These are phyloP conservation scores for Caerostris extrusa DNA, from an alignment of 1,140 invertebrate genomes.

Conservation along the genomic window DNA sequence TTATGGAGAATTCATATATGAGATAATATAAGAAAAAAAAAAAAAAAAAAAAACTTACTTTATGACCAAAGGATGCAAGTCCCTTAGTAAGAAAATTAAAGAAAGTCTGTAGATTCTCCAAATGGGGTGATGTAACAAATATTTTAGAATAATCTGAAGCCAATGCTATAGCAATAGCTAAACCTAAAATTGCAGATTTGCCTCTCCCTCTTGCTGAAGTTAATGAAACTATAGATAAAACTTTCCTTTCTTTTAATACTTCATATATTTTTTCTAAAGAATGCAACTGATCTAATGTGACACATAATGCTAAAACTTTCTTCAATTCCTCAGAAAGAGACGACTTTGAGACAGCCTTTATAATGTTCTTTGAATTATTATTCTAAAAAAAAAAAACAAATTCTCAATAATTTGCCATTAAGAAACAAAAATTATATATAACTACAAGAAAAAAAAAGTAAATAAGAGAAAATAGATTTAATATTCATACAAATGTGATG, in stretches of 20 bases:
- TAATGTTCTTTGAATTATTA: not conserved
- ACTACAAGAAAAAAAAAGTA: too few species aligned
- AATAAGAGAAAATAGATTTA: too few species aligned
- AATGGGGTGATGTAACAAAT: conserved; percentile 98
- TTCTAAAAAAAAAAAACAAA: not conserved
- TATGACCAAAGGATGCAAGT: conserved; percentile 95
- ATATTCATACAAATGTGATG: too few species aligned
- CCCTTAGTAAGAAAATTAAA: conserved; percentile 99
- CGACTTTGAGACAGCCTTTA: not conserved
- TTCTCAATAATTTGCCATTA: not conserved
- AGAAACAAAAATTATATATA: too few species aligned
- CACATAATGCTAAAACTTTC: conserved; percentile 85
- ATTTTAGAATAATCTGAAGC: conserved; percentile 95
- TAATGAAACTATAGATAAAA: conserved; percentile 94
- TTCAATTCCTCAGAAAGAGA: not conserved
- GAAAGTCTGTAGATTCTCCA: conserved; percentile 98
- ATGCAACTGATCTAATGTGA: conserved; percentile 94
- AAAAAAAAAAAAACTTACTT: conserved; percentile 20
- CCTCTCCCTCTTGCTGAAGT: conserved; percentile 98
- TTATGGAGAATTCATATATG: too few species aligned
- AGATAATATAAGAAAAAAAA: not conserved
- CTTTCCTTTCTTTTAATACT: conserved; percentile 94
- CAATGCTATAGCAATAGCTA: conserved; percentile 89
- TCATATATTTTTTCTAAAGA: conserved; percentile 96
- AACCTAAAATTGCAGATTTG: conserved; percentile 98